Evolutionary conservation across 2,113 vertebrate genomes (phyloP).

Genomic region (Odocoileus hemionus): DNA sequence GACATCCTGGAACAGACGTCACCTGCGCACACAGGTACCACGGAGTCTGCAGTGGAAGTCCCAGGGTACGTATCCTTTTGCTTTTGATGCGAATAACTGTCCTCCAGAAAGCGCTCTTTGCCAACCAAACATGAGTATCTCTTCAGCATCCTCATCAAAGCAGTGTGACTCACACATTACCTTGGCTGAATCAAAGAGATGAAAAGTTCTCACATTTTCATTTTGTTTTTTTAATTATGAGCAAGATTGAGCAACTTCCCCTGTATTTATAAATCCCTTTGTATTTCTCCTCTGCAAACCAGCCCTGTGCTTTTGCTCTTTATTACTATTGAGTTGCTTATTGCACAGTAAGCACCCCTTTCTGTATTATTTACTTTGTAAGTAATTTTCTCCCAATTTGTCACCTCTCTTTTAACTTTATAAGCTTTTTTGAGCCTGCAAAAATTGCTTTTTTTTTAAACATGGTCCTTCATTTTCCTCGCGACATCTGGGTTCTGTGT

Average conservation of each 20-base stretch:
- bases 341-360: neutral
- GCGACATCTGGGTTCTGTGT: neutral
- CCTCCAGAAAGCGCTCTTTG: neutral
- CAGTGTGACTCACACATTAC: neutral
- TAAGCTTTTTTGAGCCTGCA: neutral
- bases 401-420: neutral
- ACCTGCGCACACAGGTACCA: neutral
- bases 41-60: neutral
- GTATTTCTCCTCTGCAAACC: neutral
- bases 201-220: neutral
- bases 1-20: too few species aligned
- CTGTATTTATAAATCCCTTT: neutral
- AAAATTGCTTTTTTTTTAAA: neutral
- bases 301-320: neutral
- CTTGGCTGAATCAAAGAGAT: neutral
- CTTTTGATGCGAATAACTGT: too few species aligned
- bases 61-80: too few species aligned
- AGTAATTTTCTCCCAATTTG: neutral
- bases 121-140: neutral
- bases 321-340: accelerated
- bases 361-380: neutral
- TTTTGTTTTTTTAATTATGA: neutral
- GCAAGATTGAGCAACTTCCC: too few species aligned
- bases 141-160: neutral
- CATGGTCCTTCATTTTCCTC: too few species aligned